Base-by-base conservation (phyloP, 2,113 vertebrate species). In the Poicephalus meyeri region DNA sequence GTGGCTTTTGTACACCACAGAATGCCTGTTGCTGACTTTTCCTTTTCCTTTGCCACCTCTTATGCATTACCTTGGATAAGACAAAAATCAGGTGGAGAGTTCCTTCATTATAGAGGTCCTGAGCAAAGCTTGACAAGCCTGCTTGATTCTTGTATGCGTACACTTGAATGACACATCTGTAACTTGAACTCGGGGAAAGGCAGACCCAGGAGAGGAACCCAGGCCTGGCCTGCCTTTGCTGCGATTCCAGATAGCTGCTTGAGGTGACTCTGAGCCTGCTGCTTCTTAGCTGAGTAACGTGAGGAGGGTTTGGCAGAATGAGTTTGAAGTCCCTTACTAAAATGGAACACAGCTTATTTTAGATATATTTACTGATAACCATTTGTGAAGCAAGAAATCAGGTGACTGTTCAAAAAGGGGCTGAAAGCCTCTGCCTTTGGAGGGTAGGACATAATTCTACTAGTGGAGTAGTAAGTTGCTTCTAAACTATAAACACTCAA, bases 131-230 rank as follows among this genome's bases (percentile, higher is more conserved):
- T 56, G 33, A 18, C 14, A 9, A 0, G 11, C 56, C 63, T 86
- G 61, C 72, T 56, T 73, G 37, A 24, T 2, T 63, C 71, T 29
- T 64, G 50, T 87, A 61, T 77, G 79, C 87, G 58, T 80, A 52
- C 35, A 35, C 29, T 88, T 80, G 42, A 74, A 55, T 68, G 61
- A 60, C 49, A 66, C 8, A 66, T 52, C 47, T 95, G 80, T 95
- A 95, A 96, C 73, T 81, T 87, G 91, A 91, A 71, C 91, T 95
- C 42, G n/a, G 73, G 77, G 50, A 60, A 86, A 89, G 83, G 61
- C 91, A 92, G 89, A 47, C 6, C 18, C 35, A 18, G 79, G 80
- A 88, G 42, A 65, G 37, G 61, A 88, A 17, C 50, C 28, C 16
- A 66, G 55, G 64, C 20, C 49, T 83, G 83, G 66, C 39, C 58